Base-by-base conservation (phyloP, 1,140 invertebrate genomes). In the Phymastichus coffea region DNA sequence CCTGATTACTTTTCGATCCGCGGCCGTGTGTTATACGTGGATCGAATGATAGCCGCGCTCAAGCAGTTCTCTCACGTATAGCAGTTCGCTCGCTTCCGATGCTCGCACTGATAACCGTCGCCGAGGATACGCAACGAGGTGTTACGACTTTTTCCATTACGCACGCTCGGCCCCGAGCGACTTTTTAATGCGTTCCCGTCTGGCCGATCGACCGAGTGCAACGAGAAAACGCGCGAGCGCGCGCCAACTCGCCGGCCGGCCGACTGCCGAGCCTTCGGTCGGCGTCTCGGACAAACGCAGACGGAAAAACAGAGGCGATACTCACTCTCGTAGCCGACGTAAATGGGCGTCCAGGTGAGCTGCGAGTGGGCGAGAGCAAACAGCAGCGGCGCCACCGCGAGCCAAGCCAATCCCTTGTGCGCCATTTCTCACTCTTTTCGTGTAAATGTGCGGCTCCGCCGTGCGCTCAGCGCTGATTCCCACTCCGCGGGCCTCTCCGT, bases 321-420 rank as follows among this genome's bases (percentile, higher is more conserved):
- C 78, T 80, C 62, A 80, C 78, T 78, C 47, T 67, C 59, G 56
- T 66, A 43, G 41, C 75, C 74, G 33, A 79, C 64, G 65, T 79
- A 79, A 65, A 80, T 79, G 4, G 77, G 76, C 25, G 78, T 80
- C 76, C 77, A 80, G 28, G 74, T 72, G 49, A 78, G 68, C 54
- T 80, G 76, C 10, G 75, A 70, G 55, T 70, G 69, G 25, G 64
- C 73, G 35, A 69, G 64, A 17, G 6, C 28, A 12, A 33, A 12
- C 28, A 33, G 46, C 1, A 53, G 17, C 19, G 74, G 70, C n/a
- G 63, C 57, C 51, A 71, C 62, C 30, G 66, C 65, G 37, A 73
- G 70, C 47, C 77, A 58, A 46, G 71, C 67, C 63, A 73, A 70
- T 71, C 66, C 63, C 66, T 64, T 68, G 54, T 68, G 67, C 53